Evolutionary conservation across 1,140 invertebrate genomes (phyloP).

Genomic region (Spodoptera litura): DNA sequence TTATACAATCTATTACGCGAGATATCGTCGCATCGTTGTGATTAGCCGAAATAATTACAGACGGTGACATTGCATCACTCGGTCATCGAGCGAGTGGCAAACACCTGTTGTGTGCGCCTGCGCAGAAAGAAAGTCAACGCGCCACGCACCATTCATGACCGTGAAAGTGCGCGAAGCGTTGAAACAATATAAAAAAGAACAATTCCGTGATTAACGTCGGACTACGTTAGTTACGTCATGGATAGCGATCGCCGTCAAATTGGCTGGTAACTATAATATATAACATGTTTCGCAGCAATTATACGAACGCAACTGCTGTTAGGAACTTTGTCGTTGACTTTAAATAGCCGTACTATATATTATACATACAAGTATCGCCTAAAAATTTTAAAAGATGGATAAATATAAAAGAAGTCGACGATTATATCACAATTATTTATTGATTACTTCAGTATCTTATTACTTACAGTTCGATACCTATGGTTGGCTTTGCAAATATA

Average conservation of each 20-base stretch:
- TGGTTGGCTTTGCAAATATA: no score
- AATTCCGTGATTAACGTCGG: conserved; percentile 58
- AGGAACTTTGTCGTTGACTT: no score
- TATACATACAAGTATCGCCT: no score
- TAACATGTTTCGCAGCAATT: conserved; percentile 6
- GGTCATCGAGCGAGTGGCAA: conserved; percentile 41
- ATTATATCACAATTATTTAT: no score
- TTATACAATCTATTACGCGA: conserved; percentile 38
- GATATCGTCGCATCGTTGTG: conserved; percentile 23
- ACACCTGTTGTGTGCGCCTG: conserved; percentile 48
- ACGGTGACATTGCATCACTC: conserved; percentile 46
- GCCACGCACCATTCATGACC: conserved; percentile 62
- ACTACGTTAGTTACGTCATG: conserved; percentile 47
- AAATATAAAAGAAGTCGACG: no score
- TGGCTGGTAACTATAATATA: conserved; percentile 8
- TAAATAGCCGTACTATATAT: no score
- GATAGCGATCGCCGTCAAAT: conserved; percentile 18
- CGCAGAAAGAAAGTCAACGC: conserved; percentile 64
- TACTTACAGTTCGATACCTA: no score
- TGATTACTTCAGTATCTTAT: no score
- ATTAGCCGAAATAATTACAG: conserved; percentile 47
- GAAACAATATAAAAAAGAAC: conserved; percentile 66
- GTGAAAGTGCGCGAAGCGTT: conserved; percentile 65
- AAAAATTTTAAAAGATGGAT: no score
- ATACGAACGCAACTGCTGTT: not conserved